Base-by-base conservation (phyloP, 2,113 vertebrate genomes). In the Gracilinanus agilis region DNA sequence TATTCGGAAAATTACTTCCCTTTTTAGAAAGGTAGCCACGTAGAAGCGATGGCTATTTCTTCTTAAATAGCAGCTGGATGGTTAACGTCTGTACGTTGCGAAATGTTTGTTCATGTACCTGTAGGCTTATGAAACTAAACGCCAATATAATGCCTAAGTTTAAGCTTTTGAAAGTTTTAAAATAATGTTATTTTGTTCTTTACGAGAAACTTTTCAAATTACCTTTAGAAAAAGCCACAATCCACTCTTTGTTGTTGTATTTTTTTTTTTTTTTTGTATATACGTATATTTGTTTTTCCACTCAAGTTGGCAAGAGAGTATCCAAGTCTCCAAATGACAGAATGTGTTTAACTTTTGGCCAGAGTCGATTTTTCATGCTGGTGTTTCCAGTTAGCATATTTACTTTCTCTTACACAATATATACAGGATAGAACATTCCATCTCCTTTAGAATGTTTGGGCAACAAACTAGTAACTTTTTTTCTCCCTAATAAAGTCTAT, bases 391-490 rank as follows among this genome's bases (percentile, higher is more conserved):
- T 93, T 53, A 34, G 91, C 2, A 25, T 91, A 95, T 96, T 94
- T 95, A 93, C 90, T 94, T 94, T 95, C 19, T 92, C 92, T 97
- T 90, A 0, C 10, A 25, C 54, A 24, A 54, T 92, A 90, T 92
- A 83, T 29, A 19, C 24, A 12, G 0, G 53, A 16, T 96, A 95
- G 89, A 55, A 83, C 40, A 24, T 40, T 19, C 53, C 54, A 44
- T 94, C 96, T 88, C 91, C 44, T 90, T 25, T 34, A 94, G 83
- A 91, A 11, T 92, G 67, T 67, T 93, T 23, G 54, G 54, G 94
- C 92, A 95, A 67, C 54, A 95, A 90, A 90, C 7, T 1, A 3
- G 55, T 67, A 90, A 1, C 5, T 0, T 0, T 19, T 0, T 91
- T 95, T 94, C 29, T 53, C 9, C 1, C 93, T 89, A 61, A 0